Percentiles rank a stretch among this genome's conserved stretches.
phyloP scores from a whole-genome alignment of 2,113 vertebrate species.

The Caretta caretta region DNA sequence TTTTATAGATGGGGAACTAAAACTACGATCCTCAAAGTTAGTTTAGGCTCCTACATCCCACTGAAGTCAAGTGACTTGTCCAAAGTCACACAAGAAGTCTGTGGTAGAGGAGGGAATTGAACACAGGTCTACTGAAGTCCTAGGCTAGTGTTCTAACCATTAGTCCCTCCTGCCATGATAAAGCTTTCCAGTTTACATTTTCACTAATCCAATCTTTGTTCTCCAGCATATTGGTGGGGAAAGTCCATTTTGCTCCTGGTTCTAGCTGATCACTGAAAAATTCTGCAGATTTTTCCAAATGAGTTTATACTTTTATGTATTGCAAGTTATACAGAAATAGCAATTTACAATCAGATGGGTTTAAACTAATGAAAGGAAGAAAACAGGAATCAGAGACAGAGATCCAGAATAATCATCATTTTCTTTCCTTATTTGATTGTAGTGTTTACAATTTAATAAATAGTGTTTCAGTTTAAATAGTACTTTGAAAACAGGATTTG shows the following conservation, averaged over 20 bases:
- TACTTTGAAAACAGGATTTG: neutral
- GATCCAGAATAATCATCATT: neutral
- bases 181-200: rapidly evolving
- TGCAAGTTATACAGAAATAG: neutral
- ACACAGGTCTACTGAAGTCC: neutral
- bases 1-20: neutral
- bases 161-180: neutral
- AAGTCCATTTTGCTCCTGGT: neutral
- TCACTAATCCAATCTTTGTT: neutral
- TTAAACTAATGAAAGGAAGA: neutral
- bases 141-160: neutral
- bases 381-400: neutral
- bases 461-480: neutral
- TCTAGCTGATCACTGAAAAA: rapidly evolving
- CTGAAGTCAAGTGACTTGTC: rapidly evolving
- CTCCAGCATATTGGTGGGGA: neutral
- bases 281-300: neutral
- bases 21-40: neutral
- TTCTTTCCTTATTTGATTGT: conserved; percentile 28
- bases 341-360: neutral
- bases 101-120: neutral
- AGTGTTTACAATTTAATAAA: neutral
- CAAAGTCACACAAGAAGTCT: rapidly evolving
- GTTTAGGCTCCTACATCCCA: neutral
- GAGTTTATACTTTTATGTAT: neutral